A percentile compares a stretch with the other conserved stretches of the same genome.
Evolutionary conservation across 2,113 vertebrate species (phyloP).

Genomic region (Hucho hucho): DNA sequence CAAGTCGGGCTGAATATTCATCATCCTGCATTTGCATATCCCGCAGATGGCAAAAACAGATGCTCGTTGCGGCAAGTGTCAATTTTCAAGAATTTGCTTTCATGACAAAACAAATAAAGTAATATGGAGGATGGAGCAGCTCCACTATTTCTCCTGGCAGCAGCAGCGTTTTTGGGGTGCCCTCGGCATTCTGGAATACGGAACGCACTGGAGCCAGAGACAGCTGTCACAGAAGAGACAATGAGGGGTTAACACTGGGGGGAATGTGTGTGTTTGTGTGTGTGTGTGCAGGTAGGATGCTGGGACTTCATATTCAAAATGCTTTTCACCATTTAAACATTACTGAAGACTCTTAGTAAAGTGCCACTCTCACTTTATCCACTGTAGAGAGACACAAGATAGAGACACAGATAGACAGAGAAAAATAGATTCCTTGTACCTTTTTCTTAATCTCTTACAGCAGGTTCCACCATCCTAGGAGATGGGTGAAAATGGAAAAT

Average conservation of each 20-base stretch:
- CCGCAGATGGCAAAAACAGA: slow-evolving; percentile 76
- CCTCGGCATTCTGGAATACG: slow-evolving; percentile 51
- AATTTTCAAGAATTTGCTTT: slow-evolving; percentile 73
- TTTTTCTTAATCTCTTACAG: too few species aligned
- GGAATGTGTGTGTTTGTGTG: slow-evolving; percentile 19
- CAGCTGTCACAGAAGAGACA: slow-evolving; percentile 30
- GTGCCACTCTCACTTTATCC: too few species aligned
- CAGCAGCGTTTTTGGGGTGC: background rate
- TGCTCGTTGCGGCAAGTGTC: slow-evolving; percentile 69
- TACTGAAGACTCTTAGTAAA: too few species aligned
- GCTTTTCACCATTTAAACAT: too few species aligned
- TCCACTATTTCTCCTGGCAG: slow-evolving; percentile 12
- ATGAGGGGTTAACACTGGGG: slow-evolving; percentile 33
- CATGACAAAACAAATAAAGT: slow-evolving; percentile 78
- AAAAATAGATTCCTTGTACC: too few species aligned
- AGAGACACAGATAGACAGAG: too few species aligned
- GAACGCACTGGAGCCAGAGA: slow-evolving; percentile 20
- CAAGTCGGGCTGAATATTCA: slow-evolving; percentile 76
- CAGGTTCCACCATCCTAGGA: too few species aligned
- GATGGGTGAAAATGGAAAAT: too few species aligned
- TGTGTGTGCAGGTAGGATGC: background rate
- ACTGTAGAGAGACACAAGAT: too few species aligned
- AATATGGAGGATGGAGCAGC: slow-evolving; percentile 61
- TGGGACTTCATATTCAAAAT: too few species aligned
- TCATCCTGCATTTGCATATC: slow-evolving; percentile 70